Base-by-base conservation (phyloP, 2,888 invertebrate species). In the Drosophila picticornis region DNA sequence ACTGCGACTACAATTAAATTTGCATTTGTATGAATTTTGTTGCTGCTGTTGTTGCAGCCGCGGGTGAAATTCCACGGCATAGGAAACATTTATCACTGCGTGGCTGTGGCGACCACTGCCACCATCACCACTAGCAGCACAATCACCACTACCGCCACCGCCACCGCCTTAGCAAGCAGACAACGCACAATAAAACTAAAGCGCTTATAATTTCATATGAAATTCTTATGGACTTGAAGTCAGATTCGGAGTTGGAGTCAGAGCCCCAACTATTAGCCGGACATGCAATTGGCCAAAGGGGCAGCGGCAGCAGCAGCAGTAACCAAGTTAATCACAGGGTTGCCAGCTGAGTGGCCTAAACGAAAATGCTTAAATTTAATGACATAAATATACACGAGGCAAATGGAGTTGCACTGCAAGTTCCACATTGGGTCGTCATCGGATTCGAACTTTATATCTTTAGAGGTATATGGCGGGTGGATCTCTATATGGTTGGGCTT, bases 81-180 rank as follows among this genome's bases (percentile, higher is more conserved):
- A 92, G 92, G 92, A 92, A 92, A 92, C 92, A 92, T 92, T 92
- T 92, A 92, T 92, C 92, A 92, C 88, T 90, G 90, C 90, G 69
- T 70, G 82, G 81, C 78, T 67, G 34, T 59, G 66, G 60, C 55
- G 80, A 61, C 72, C 69, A 43, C 65, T 69, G 46, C 70, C 77
- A 64, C 43, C 69, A 59, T 64, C 75, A 55, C 56, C 68, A 61
- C n/a, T 62, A 62, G 6, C 63, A 48, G 27, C 74, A 57, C 11
- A 40, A 40, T 40, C 82, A 59, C 71, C 70, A 38, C 63, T 62
- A 52, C 68, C 71, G 27, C 60, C 75, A 16, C 63, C 81, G 27
- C 81, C 87, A 70, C 61, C 77, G 59, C 82, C 77, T 55, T 64
- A 53, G 58, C 56, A 48, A 61, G 63, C 74, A 73, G 72, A 81